Percentiles rank a stretch among this genome's conserved stretches.
phyloP scores from a whole-genome alignment of 1,140 invertebrate species.

The Meteorus sp. region DNA sequence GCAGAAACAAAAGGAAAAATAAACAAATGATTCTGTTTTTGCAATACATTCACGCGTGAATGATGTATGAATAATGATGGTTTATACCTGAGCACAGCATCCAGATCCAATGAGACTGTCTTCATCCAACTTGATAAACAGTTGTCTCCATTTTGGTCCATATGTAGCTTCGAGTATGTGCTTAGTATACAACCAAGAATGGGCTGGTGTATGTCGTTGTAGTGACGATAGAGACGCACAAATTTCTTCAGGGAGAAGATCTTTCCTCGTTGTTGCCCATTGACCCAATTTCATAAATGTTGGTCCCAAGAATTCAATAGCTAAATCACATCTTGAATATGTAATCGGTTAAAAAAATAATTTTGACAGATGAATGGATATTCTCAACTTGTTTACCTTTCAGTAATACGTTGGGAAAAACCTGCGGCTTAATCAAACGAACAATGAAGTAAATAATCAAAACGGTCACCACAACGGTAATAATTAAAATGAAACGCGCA shows the following conservation, averaged over 20 bases:
- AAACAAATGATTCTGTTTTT: conserved; percentile 1
- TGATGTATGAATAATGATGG: neutral
- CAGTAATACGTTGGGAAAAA: conserved; percentile 22
- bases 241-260: conserved; percentile 56
- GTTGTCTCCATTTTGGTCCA: conserved; percentile 44
- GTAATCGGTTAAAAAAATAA: conserved; percentile 5
- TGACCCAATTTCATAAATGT: conserved; percentile 62
- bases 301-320: conserved; percentile 56
- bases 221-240: conserved; percentile 52
- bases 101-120: conserved; percentile 58
- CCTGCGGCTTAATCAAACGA: conserved; percentile 11
- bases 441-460: conserved; percentile 27
- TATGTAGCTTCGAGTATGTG: conserved; percentile 43
- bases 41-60: neutral
- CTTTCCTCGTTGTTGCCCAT: conserved; percentile 58
- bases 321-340: conserved; percentile 25
- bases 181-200: conserved; percentile 52
- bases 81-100: conserved; percentile 60
- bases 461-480: neutral
- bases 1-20: conserved; percentile 16
- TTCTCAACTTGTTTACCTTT: conserved; percentile 30
- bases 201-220: conserved; percentile 48
- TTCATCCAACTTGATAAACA: conserved; percentile 51
- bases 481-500: neutral
- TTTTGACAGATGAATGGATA: neutral